Evolutionary conservation across 2,888 invertebrate species (phyloP), one percentile per base, ranked within the genome.

Genomic region (Drosophila seclusa): DNA sequence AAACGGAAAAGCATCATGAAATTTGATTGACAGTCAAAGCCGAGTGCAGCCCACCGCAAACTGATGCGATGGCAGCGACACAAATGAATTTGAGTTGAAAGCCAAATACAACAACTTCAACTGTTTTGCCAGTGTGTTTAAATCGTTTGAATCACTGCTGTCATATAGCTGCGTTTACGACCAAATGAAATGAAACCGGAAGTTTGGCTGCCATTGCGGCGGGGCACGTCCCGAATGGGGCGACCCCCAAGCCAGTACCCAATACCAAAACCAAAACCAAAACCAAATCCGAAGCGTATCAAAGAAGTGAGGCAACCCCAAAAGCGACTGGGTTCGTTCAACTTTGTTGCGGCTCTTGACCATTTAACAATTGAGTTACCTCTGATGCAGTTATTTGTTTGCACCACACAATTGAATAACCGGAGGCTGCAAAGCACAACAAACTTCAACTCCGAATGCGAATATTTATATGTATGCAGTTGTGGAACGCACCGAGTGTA

Each of bases 11-110:
- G 66, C 70, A 80, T 74, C 80, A 81, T 77, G 78, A 66, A 78
- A 71, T 78, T 80, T 80, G 80, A 82, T 80, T 80, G 82, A 79
- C 80, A 80, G 68, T 45, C 75, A 82, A 75, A 71, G 78, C 61
- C 66, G 55, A 61, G 78, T 59, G 66, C 64, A 72, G 62, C 68
- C 78, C 73, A 77, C 68, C 81, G 68, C 78, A 79, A 52, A 40
- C 42, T 29, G 57, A 59, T 54, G 59, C 72, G 32, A 29, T 32
- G 40, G 38, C 58, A 48, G 58, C 57, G 34, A 58, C 54, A 68
- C 59, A 63, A 76, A 76, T 67, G 66, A 64, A 64, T 73, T 72
- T 72, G 48, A 66, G 73, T 53, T 52, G 57, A 60, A 62, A 77
- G 49, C 63, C 76, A 58, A 76, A 63, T 69, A 59, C 75, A 75